These are phyloP conservation scores for Acanthosoma haemorrhoidale DNA, from an alignment of 2,888 invertebrate genomes.

Conservation along the genomic window DNA sequence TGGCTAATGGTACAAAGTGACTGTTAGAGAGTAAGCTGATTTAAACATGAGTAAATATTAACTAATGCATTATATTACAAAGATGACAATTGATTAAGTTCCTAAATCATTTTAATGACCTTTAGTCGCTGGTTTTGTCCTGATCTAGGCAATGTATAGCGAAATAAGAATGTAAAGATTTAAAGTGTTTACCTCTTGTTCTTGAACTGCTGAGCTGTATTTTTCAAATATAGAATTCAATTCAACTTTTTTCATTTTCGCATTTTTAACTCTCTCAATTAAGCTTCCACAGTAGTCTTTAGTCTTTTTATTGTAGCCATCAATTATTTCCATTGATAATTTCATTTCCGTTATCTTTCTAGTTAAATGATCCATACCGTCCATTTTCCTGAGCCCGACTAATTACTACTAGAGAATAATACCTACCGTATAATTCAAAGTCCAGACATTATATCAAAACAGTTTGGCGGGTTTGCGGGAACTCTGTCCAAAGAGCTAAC, in stretches of 20 bases:
- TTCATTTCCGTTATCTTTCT: not conserved
- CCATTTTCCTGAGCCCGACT: no score
- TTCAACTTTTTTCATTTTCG: not conserved
- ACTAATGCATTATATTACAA: no score
- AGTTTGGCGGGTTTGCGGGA: not conserved
- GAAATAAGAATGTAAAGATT: no score
- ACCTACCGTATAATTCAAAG: not conserved
- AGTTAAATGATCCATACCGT: not conserved
- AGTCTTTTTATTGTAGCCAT: not conserved
- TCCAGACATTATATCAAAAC: not conserved
- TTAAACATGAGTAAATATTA: no score
- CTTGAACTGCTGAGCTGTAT: not conserved
- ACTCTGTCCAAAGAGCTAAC: no score
- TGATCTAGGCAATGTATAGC: no score
- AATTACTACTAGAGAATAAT: no score
- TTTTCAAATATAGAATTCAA: not conserved
- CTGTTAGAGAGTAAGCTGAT: no score
- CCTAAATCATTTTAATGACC: no score
- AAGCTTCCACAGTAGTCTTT: slow-evolving; percentile 1
- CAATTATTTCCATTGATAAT: not conserved
- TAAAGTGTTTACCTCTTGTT: slow-evolving; percentile 1
- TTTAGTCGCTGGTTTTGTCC: no score
- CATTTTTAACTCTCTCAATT: not conserved
- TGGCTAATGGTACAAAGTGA: no score
- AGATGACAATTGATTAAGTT: no score